These are phyloP conservation scores for Tipula lateralis DNA, from an alignment of 2,888 invertebrate species.

Conservation along the genomic window DNA sequence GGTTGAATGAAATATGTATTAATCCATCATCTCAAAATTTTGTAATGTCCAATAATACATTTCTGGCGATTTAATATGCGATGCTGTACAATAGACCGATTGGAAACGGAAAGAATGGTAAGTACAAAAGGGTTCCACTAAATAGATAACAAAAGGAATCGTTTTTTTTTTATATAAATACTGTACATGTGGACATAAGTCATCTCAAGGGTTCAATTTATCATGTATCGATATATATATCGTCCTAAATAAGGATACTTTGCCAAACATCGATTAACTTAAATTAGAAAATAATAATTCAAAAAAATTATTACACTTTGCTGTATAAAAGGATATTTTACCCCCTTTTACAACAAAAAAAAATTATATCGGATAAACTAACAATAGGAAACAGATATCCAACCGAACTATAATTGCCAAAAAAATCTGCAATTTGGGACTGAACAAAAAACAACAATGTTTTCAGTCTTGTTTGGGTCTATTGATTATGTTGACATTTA, in stretches of 20 bases:
- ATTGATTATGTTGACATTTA: constrained; percentile 19
- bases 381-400: constrained; percentile 19
- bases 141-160: neutral
- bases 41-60: neutral
- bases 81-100: neutral
- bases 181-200: neutral
- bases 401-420: neutral
- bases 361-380: neutral
- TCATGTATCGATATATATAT: neutral
- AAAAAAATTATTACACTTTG: constrained; percentile 20
- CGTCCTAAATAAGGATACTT: neutral
- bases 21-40: neutral
- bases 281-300: constrained; percentile 12
- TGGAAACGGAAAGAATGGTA: neutral
- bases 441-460: neutral
- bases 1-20: constrained; percentile 13
- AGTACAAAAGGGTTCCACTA: neutral
- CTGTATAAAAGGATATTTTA: neutral
- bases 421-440: neutral
- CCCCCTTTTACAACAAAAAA: constrained; percentile 3
- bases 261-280: neutral
- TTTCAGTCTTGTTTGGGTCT: neutral
- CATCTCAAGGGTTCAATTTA: constrained; percentile 11
- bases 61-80: neutral
- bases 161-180: neutral